These are phyloP conservation scores for Apis laboriosa DNA, from an alignment of 1,140 invertebrate species.

Conservation along the genomic window DNA sequence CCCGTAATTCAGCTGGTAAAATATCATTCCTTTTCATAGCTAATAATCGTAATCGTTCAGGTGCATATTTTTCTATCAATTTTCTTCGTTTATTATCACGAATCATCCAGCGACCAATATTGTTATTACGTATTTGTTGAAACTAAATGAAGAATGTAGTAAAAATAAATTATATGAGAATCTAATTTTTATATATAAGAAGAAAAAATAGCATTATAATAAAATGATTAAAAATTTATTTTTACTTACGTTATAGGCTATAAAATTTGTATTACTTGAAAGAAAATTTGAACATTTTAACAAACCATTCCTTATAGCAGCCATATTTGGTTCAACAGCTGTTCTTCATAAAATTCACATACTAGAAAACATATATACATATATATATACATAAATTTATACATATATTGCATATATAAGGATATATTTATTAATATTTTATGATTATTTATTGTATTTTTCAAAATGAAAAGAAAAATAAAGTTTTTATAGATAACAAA, in stretches of 20 bases:
- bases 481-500: too few relatives aligned
- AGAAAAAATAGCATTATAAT: not conserved
- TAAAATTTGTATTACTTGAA: constrained; percentile 28
- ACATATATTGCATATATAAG: too few relatives aligned
- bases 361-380: not conserved
- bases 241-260: constrained; percentile 58
- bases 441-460: too few relatives aligned
- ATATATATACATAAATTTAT: too few relatives aligned
- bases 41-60: constrained; percentile 87
- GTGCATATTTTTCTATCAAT: constrained; percentile 86
- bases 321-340: constrained; percentile 57
- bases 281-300: constrained; percentile 55
- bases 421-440: too few relatives aligned
- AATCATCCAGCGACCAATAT: constrained; percentile 32
- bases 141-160: constrained; percentile 70
- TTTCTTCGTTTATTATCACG: constrained; percentile 90
- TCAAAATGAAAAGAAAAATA: too few relatives aligned
- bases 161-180: not conserved
- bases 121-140: constrained; percentile 83
- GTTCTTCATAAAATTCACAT: not conserved
- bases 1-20: constrained; percentile 88
- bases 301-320: constrained; percentile 38
- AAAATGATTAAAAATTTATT: not conserved
- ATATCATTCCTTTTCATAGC: constrained; percentile 90
- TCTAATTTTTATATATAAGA: not conserved